Conservation (phyloP, 37 sponge, comb jelly and placozoan species). For the Mnemiopsis leidyi region DNA sequence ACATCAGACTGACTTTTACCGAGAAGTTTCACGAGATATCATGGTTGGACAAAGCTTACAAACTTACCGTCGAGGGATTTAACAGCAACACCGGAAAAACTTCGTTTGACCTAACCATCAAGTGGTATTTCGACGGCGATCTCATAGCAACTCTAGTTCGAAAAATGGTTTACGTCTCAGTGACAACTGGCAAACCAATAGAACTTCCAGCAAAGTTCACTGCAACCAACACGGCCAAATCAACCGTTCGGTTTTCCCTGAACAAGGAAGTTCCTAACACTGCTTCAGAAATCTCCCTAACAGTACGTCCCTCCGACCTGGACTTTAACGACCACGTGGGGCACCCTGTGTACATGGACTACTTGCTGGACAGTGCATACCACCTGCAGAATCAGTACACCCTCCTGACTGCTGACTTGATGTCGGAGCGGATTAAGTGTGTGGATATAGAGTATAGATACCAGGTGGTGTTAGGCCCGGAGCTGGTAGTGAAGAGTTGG, state of each 20-base stretch:
- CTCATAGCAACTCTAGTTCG: slow-evolving; percentile 38
- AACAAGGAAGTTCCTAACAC: not conserved
- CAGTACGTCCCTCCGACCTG: slow-evolving; percentile 36
- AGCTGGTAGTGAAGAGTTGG: not conserved
- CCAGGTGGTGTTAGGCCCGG: not conserved
- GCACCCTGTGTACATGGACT: slow-evolving; percentile 65
- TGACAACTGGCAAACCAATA: not conserved
- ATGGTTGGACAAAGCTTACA: not conserved
- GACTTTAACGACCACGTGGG: slow-evolving; percentile 64
- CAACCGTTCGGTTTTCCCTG: not conserved
- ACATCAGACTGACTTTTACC: slow-evolving; percentile 5
- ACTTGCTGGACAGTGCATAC: slow-evolving; percentile 46
- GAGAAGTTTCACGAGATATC: not conserved
- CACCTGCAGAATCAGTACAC: not conserved
- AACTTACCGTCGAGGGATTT: slow-evolving; percentile 11
- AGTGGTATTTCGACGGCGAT: not conserved
- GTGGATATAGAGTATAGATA: slow-evolving; percentile 23
- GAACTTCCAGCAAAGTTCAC: not conserved
- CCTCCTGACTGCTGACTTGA: not conserved
- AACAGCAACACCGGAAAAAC: slow-evolving; percentile 53
- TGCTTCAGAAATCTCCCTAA: not conserved
- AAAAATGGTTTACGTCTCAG: slow-evolving; percentile 47
- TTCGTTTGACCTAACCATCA: slow-evolving; percentile 51
- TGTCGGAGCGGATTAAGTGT: not conserved
- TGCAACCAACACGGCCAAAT: not conserved